Conservation (phyloP, 2,888 invertebrate species). For the Mimas tiliae region DNA sequence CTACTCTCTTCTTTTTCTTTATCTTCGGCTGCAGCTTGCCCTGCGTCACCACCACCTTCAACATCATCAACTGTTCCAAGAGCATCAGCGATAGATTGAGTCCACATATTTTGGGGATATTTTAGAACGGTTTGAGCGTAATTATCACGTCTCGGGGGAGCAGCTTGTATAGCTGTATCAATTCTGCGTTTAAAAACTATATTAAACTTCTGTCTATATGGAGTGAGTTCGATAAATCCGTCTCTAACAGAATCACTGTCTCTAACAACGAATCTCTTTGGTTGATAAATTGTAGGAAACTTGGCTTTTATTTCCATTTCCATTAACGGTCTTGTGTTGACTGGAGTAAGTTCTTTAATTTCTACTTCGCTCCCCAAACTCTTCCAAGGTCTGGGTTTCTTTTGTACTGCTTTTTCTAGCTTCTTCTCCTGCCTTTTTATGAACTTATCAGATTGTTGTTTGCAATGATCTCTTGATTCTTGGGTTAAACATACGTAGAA, state of each 20-base stretch:
- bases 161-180: constrained; percentile 84
- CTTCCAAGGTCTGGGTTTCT: constrained; percentile 84
- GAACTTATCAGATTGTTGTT: constrained; percentile 76
- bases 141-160: constrained; percentile 70
- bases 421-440: constrained; percentile 85
- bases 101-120: constrained; percentile 88
- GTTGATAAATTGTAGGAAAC: constrained; percentile 81
- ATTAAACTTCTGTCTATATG: constrained; percentile 83
- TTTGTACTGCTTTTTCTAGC: constrained; percentile 83
- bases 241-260: constrained; percentile 85
- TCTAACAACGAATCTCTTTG: constrained; percentile 80
- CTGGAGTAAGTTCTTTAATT: constrained; percentile 81
- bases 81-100: constrained; percentile 84
- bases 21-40: constrained; percentile 34
- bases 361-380: constrained; percentile 87
- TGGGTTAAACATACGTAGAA: constrained; percentile 88
- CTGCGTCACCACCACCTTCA: constrained; percentile 59
- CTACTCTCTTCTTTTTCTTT: constrained; percentile 49
- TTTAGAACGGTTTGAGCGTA: constrained; percentile 88
- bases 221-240: constrained; percentile 87
- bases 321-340: constrained; percentile 84
- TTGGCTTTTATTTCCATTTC: constrained; percentile 88
- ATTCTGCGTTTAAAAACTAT: constrained; percentile 85
- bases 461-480: constrained; percentile 82
- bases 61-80: constrained; percentile 55